Percentiles rank a stretch among this genome's conserved stretches.
phyloP scores from a whole-genome alignment of 1,140 invertebrate genomes.

The Lepeophtheirus salmonis region DNA sequence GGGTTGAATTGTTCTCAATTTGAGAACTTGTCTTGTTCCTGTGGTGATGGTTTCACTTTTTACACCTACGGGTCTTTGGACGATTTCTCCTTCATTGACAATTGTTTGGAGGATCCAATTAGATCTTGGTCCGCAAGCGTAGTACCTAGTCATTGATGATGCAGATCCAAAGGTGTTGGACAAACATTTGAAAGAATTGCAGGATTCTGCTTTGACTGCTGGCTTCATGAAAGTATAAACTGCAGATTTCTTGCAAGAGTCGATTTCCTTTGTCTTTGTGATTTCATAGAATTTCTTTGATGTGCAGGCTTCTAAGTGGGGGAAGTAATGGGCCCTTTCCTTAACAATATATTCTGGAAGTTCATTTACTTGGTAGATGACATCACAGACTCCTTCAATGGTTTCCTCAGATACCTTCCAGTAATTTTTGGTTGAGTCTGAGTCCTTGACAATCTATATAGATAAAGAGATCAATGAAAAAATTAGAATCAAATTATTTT shows the following conservation, averaged over 20 bases:
- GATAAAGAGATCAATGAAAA: neutral
- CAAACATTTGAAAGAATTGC: conserved; percentile 4
- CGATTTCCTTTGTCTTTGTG: conserved; percentile 13
- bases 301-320: conserved; percentile 1
- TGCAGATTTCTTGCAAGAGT: conserved; percentile 1
- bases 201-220: neutral
- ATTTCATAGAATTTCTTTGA: neutral
- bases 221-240: conserved; percentile 1
- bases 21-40: conserved; percentile 11
- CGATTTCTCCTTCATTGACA: conserved; percentile 15
- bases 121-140: conserved; percentile 3
- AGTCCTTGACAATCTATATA: conserved; percentile 1
- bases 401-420: conserved; percentile 10
- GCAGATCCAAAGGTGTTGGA: neutral
- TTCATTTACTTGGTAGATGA: conserved; percentile 16
- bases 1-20: conserved; percentile 2
- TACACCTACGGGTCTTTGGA: neutral
- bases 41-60: conserved; percentile 9
- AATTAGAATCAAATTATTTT: neutral
- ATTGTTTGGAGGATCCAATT: conserved; percentile 4
- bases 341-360: conserved; percentile 13
- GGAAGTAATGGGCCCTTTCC: conserved; percentile 2
- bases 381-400: conserved; percentile 15
- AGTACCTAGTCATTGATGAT: conserved; percentile 7
- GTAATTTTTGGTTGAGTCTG: neutral